Evolutionary conservation across 1,140 invertebrate genomes (phyloP), one percentile per base, ranked within the genome.

Genomic region (Bombus pascuorum): DNA sequence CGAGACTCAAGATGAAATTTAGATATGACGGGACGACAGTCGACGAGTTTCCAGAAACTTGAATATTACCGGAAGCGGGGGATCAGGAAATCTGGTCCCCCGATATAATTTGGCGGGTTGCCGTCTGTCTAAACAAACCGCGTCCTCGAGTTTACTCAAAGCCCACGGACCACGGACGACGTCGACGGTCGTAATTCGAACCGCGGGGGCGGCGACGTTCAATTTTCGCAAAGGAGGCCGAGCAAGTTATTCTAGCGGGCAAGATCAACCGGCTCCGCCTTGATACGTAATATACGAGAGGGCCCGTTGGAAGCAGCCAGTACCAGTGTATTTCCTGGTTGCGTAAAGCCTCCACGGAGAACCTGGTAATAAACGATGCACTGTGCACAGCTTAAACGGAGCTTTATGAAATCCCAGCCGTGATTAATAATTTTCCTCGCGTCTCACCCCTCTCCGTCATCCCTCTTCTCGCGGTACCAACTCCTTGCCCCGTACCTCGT

Each of bases 351-450:
- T 70, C 85, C 79, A 86, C 59, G 80, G 86, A 91, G 88, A 91
- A 90, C 80, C 82, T 81, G 88, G 92, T 93, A 93, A 93, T 93
- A 93, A 93, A 93, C 91, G 91, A 92, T 92, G 91, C 92, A 92
- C 90, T 91, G 92, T 91, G 90, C 92, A 89, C 87, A 92, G 92
- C 93, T 93, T 91, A 93, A 93, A 90, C 90, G 88, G 91, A 93
- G 91, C 94, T 94, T 94, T 94, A 94, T 94, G 93, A 94, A 93
- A 94, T 94, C 92, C 92, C 85, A 83, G 91, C 91, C 89, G 91
- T 94, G 94, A 95, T 95, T 95, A 95, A 95, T 95, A 95, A 94
- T 93, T 93, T 87, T 83, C 90, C 85, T 85, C 78, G 83, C 68
- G 34, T 47, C 81, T 76, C 86, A 75, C 83, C 62, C 81, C 32